Base-by-base conservation (phyloP, 2,797 vertebrate genomes). In the Rhinichthys osculus region DNA sequence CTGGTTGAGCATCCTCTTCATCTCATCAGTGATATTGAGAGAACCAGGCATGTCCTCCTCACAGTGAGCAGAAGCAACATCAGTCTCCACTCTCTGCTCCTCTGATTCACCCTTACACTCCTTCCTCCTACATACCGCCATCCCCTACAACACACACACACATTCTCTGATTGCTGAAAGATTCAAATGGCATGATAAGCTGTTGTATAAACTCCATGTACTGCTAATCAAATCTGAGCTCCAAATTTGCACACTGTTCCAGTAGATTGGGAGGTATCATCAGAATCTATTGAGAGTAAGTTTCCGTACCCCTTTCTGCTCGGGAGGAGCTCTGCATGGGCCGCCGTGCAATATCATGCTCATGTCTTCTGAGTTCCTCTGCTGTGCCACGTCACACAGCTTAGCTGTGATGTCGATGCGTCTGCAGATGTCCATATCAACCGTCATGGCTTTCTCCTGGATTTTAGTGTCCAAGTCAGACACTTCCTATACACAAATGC, bases 381-480 rank as follows among this genome's bases (percentile, higher is more conserved):
- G 98, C 94, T 99, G 98, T n/a, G 98, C 98, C 85, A 99, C 98
- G 85, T 99, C 98, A 40, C 98, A 99, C 94, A 99, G 96, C 94
- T 98, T 99, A 91, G 98, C 98, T 40, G 98, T 99, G 96, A 99
- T 99, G 94, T 99, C 98, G 87, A 99, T 99, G 64, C 98, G 95
- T 74, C 98, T 95, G 92, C 98, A 99, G 95, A 99, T 99, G 95
- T 99, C 98, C 98, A 99, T 99, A 95, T 99, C 98, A 92, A 99
- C 98, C 87, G 96, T 96, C 95, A 98, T 96, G 92, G 98, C 98
- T 93, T 99, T 99, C 95, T 99, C 98, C 94, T 99, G 98, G 92
- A 99, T 99, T 96, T 98, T 96, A 90, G 96, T 95, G 95, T 99
- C 98, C 97, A 99, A 96, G 94, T 99, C 98, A 64, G 98, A 96